A percentile compares a stretch with the other conserved stretches of the same genome.
These are phyloP conservation scores for Clistopyga incitator DNA, from an alignment of 2,888 invertebrate genomes.

Conservation along the genomic window DNA sequence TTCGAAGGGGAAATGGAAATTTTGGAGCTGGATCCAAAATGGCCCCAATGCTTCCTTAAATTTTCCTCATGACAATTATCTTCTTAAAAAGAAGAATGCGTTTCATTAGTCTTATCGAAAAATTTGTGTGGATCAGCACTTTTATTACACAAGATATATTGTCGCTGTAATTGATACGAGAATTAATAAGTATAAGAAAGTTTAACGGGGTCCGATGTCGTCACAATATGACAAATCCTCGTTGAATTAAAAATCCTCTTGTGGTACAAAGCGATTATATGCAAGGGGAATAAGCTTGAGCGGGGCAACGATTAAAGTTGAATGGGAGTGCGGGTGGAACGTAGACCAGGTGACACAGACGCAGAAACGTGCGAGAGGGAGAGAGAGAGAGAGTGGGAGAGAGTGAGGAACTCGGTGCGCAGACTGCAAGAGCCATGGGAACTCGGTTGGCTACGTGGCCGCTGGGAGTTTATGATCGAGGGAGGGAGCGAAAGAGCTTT, in stretches of 20 bases:
- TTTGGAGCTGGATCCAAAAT: too few species aligned
- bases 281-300: constrained; percentile 29
- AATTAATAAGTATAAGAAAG: neutral
- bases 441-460: constrained; percentile 69
- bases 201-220: neutral
- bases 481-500: constrained; percentile 66
- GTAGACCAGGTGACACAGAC: constrained; percentile 45
- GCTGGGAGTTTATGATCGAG: constrained; percentile 71
- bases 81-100: too few species aligned
- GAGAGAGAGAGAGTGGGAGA: constrained; percentile 19
- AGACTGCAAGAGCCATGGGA: constrained; percentile 70
- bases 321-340: constrained; percentile 50
- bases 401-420: too few species aligned
- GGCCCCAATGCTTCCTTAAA: too few species aligned
- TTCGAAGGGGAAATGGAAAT: neutral
- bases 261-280: constrained; percentile 33
- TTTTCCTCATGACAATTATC: too few species aligned
- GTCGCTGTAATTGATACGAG: neutral
- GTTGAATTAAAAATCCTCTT: constrained; percentile 46
- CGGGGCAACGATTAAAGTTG: constrained; percentile 55
- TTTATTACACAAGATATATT: neutral
- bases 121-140: neutral
- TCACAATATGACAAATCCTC: neutral
- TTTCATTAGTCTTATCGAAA: neutral
- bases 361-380: constrained; percentile 3